These are phyloP conservation scores for Rhea pennata DNA, from an alignment of 2,113 vertebrate genomes.

Conservation along the genomic window DNA sequence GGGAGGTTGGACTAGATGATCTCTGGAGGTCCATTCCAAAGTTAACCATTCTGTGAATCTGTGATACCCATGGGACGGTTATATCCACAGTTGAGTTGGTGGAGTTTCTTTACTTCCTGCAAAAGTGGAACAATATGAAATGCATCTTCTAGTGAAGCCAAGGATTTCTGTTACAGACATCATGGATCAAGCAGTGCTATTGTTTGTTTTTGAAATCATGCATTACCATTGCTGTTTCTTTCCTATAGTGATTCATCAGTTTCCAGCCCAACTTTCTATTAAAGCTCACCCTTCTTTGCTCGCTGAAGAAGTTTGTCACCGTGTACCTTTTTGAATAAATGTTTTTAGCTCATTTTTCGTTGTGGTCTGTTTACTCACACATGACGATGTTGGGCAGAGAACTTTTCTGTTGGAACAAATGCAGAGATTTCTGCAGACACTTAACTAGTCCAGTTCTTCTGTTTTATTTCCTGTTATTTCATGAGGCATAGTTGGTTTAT, in stretches of 20 bases:
- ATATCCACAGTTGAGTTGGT: neutral
- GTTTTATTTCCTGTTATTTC: neutral
- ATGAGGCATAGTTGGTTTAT: neutral
- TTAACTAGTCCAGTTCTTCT: neutral
- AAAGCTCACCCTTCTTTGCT: neutral
- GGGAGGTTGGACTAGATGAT: too few species aligned
- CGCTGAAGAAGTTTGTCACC: constrained; percentile 27
- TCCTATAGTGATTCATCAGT: constrained; percentile 56
- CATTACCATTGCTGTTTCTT: constrained; percentile 55
- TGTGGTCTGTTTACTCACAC: neutral
- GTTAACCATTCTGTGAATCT: too few species aligned
- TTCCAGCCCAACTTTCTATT: constrained; percentile 43
- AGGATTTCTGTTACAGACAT: constrained; percentile 21
- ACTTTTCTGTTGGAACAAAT: neutral
- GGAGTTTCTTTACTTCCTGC: neutral
- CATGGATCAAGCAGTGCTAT: neutral
- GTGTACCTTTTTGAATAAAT: constrained; percentile 4
- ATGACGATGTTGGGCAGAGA: neutral
- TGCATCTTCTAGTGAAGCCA: neutral
- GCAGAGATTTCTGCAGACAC: neutral
- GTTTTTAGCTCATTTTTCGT: neutral
- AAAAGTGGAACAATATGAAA: constrained; percentile 1
- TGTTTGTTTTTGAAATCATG: constrained; percentile 22
- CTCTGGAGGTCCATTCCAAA: too few species aligned
- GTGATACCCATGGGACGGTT: neutral